Percentiles rank a stretch among this genome's conserved stretches.
Conservation (phyloP, 2,113 vertebrate genomes). For the Labrus mixtus region DNA sequence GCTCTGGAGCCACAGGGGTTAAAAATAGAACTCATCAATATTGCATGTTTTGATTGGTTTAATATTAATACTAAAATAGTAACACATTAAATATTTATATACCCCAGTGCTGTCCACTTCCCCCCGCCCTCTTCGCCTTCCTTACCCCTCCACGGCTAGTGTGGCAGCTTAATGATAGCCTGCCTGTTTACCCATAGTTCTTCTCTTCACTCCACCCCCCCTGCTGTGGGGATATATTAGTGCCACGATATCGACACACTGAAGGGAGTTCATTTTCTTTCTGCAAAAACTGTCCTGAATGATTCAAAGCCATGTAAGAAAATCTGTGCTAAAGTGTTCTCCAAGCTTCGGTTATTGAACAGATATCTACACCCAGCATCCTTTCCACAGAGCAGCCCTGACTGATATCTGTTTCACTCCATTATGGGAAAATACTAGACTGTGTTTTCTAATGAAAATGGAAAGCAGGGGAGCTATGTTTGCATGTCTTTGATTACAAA, state of each 20-base stretch:
- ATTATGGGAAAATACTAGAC: constrained; percentile 14
- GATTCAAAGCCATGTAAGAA: constrained; percentile 17
- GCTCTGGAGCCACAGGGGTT: constrained; percentile 62
- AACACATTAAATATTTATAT: constrained; percentile 83
- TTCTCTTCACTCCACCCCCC: not conserved
- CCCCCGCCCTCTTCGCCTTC: constrained; percentile 11
- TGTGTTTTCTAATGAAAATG: constrained; percentile 21
- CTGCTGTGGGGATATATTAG: constrained; percentile 7
- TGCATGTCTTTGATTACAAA: constrained; percentile 33
- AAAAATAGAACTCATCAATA: constrained; percentile 80
- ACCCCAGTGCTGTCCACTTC: constrained; percentile 53
- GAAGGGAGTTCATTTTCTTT: constrained; percentile 29
- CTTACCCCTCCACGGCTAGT: constrained; percentile 27
- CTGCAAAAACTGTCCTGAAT: not conserved
- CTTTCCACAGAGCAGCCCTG: constrained; percentile 1
- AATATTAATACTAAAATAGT: constrained; percentile 83
- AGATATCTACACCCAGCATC: constrained; percentile 33
- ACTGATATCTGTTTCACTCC: constrained; percentile 12
- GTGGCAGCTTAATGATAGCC: constrained; percentile 54
- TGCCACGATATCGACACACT: constrained; percentile 16
- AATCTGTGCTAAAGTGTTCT: constrained; percentile 30
- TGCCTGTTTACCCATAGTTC: constrained; percentile 29
- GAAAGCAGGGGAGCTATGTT: constrained; percentile 30
- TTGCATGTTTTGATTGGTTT: constrained; percentile 81
- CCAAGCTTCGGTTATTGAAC: constrained; percentile 38